phyloP scores from a whole-genome alignment of 2,113 vertebrate genomes.

The Neodon shergylaensis region DNA sequence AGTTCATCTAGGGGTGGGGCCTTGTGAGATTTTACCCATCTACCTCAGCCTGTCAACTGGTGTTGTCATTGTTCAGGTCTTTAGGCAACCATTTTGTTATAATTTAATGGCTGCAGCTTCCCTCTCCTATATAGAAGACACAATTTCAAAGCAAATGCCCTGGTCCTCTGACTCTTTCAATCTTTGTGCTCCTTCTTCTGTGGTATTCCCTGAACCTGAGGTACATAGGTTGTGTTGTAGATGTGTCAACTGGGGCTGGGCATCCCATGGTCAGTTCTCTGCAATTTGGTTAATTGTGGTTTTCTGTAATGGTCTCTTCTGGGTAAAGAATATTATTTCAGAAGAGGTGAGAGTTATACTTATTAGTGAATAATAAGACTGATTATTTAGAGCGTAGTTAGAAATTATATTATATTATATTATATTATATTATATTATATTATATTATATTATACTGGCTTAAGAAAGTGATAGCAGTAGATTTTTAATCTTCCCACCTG shows the following conservation, averaged over 20 bases:
- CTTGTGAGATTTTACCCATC: neutral
- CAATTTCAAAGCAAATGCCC: neutral
- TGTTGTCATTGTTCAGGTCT: too few species aligned
- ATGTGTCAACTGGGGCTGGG: neutral
- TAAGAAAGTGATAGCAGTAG: neutral
- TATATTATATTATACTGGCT: neutral
- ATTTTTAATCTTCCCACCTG: neutral
- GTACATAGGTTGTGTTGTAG: too few species aligned
- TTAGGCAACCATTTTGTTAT: neutral
- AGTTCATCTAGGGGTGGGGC: neutral
- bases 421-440: too few species aligned
- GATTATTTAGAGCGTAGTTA: neutral
- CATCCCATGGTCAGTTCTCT: neutral
- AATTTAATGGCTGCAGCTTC: neutral
- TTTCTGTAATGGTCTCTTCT: neutral
- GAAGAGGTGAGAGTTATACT: neutral
- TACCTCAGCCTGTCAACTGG: neutral
- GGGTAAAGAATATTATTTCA: neutral
- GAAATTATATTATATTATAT: too few species aligned
- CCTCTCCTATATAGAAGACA: too few species aligned
- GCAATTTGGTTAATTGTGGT: neutral
- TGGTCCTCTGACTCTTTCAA: neutral
- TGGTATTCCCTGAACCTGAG: neutral
- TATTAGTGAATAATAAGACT: neutral
- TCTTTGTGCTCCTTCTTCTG: neutral